Evolutionary conservation across 2,888 invertebrate species (phyloP), one percentile per base, ranked within the genome.

Genomic region (Euzophera pinguis): DNA sequence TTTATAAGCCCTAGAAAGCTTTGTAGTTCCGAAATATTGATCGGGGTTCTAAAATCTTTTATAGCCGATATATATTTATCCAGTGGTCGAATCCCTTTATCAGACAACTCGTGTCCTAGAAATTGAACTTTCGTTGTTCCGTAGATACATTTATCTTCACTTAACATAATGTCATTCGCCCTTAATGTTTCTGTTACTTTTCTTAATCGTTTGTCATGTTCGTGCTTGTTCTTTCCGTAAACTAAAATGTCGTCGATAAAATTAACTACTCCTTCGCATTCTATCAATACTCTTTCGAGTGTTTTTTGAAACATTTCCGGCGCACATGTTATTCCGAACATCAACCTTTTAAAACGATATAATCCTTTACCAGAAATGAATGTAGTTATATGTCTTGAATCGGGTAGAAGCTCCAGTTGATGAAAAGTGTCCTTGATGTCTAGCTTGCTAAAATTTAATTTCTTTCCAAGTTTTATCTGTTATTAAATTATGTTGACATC

Each of bases 1-100:
- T 67, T 70, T 0, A 67, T 52, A 0, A 71, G 22, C 0, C 68
- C 69, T 1, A 69, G 22, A 50, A 71, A 32, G 7, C 32, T 32
- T 35, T 55, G 55, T 8, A 55, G 14, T 41, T 53, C 53, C 3
- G 32, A 13, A 39, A 54, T 48, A 13, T 9, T 52, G 5, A n/a
- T 6, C 3, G 52, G 55, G 9, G 27, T 32, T 34, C 50, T 35
- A 12, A 37, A 41, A 27, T 32, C 13, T n/a, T 52, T 32, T 4
- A 55, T 53, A 4, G 50, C 38, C 9, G 16, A 32, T 0, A 53
- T n/a, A 39, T 55, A 55, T 41, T 51, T 55, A 3, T 55, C 50
- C 3, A 55, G 50, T 12, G 55, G 52, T 53, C 22, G 49, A 1
- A 52, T 13, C 9, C 55, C 54, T 6, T 51, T 3, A 7, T 37